A percentile compares a stretch with the other conserved stretches of the same genome.
These are phyloP conservation scores for Rhodinocichla rosea DNA, from an alignment of 2,113 vertebrate genomes.

Conservation along the genomic window DNA sequence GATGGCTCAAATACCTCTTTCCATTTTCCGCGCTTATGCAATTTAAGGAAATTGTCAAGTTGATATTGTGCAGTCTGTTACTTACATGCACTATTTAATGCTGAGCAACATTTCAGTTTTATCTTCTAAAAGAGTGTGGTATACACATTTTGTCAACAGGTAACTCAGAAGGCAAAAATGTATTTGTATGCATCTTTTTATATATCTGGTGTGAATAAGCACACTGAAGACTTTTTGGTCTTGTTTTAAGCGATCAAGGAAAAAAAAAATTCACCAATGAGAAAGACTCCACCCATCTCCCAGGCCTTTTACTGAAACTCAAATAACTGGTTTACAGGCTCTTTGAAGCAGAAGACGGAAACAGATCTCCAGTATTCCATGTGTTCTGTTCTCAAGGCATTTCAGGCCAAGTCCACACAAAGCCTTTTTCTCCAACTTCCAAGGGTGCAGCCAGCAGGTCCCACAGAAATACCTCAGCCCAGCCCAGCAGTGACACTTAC, in stretches of 20 bases:
- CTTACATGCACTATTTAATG: background rate
- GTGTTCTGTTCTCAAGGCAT: background rate
- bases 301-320: background rate
- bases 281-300: background rate
- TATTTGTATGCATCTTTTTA: background rate
- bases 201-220: background rate
- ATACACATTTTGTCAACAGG: background rate
- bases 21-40: background rate
- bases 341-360: background rate
- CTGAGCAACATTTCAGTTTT: background rate
- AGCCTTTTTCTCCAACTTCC: background rate
- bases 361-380: rapidly evolving
- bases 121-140: background rate
- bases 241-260: background rate
- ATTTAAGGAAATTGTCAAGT: background rate
- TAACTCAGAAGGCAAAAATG: background rate
- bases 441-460: background rate
- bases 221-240: background rate
- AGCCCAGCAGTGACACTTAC: background rate
- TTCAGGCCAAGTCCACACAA: background rate
- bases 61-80: background rate
- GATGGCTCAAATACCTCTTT: conserved; percentile 56
- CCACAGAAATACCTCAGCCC: background rate
- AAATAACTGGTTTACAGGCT: background rate
- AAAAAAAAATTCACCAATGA: background rate